Percentiles rank a stretch among this genome's conserved stretches.
Evolutionary conservation across 2,888 invertebrate genomes (phyloP).

Genomic region (Chironomus riparius): DNA sequence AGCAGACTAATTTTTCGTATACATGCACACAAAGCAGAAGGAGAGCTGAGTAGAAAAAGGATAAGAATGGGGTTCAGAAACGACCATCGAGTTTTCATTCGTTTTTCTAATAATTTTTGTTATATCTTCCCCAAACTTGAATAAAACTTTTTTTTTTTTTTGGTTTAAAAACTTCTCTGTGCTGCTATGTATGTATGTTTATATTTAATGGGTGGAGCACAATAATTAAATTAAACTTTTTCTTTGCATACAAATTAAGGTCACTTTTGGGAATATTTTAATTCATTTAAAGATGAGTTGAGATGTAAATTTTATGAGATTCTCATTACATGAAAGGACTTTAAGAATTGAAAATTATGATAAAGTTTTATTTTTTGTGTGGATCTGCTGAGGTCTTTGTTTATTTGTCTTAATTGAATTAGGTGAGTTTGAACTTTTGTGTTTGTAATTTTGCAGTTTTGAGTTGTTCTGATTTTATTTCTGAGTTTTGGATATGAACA

Average conservation of each 20-base stretch:
- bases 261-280: constrained; percentile 23
- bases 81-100: too few species aligned
- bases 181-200: neutral
- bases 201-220: neutral
- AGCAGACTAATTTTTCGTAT: constrained; percentile 16
- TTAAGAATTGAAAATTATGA: too few species aligned
- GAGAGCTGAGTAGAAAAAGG: neutral
- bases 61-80: neutral
- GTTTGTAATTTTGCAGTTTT: too few species aligned
- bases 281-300: constrained; percentile 5
- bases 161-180: neutral
- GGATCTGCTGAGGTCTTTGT: too few species aligned
- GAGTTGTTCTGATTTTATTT: too few species aligned
- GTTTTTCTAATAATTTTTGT: neutral
- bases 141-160: neutral
- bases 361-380: too few species aligned
- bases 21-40: too few species aligned
- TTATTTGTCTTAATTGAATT: too few species aligned
- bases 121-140: neutral
- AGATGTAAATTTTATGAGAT: neutral
- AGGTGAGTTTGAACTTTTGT: too few species aligned
- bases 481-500: too few species aligned
- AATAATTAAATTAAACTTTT: constrained; percentile 24
- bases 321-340: neutral
- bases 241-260: constrained; percentile 23